Percentiles rank a stretch among this genome's conserved stretches.
phyloP scores from a whole-genome alignment of 2,797 vertebrate genomes.

The Scolopax bukidnonensis region DNA sequence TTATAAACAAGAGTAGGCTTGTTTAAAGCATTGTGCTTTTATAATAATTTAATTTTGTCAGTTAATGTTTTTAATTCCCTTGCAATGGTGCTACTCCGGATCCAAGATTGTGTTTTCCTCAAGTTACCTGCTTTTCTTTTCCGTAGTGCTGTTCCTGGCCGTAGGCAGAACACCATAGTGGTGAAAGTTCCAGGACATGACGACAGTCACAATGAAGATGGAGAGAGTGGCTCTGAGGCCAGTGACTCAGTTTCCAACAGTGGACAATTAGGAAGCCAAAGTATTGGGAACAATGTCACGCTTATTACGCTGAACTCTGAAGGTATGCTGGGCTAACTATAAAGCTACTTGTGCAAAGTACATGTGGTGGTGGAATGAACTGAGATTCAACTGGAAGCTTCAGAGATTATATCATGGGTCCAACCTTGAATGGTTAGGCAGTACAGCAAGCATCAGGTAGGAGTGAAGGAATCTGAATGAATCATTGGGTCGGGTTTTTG shows the following conservation, averaged over 20 bases:
- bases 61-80: neutral
- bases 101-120: neutral
- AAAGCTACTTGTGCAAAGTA: neutral
- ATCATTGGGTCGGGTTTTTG: neutral
- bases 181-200: constrained; percentile 94
- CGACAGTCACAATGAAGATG: constrained; percentile 93
- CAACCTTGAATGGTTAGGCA: neutral
- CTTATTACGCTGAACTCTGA: constrained; percentile 97
- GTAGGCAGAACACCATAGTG: constrained; percentile 96
- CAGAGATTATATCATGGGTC: rapidly evolving
- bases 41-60: neutral
- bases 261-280: constrained; percentile 83
- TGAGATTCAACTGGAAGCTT: neutral
- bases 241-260: constrained; percentile 94
- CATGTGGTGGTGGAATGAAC: neutral
- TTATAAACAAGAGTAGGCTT: neutral
- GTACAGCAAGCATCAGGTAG: neutral
- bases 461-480: neutral
- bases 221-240: constrained; percentile 95
- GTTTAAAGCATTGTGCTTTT: neutral
- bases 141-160: constrained; percentile 85
- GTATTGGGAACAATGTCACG: constrained; percentile 92
- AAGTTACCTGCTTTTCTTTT: neutral
- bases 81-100: rapidly evolving
- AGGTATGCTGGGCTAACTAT: constrained; percentile 77